Conservation (phyloP, 2,113 vertebrate genomes). For the Eidolon helvum region DNA sequence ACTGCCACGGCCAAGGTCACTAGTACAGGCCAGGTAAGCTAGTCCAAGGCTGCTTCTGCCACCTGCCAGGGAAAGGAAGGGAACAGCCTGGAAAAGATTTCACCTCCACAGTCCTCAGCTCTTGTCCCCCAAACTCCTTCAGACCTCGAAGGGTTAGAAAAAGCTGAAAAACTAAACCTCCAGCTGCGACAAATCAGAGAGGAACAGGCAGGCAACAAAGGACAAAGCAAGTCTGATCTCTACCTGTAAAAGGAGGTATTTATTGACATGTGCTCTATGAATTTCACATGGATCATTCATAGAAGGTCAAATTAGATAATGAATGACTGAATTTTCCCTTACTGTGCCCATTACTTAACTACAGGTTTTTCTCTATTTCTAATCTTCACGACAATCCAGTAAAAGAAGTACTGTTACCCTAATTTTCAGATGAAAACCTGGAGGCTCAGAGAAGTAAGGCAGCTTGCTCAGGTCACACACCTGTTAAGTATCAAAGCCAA, state of each 20-base stretch:
- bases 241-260: neutral
- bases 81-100: neutral
- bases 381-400: neutral
- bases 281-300: neutral
- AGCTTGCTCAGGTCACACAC: accelerated
- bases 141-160: neutral
- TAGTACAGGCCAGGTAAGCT: neutral
- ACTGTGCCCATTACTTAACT: neutral
- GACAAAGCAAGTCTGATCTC: neutral
- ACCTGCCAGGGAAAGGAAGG: no score
- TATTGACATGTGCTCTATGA: neutral
- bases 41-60: neutral
- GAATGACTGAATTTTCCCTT: neutral
- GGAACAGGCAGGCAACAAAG: neutral
- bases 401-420: neutral
- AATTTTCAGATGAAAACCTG: neutral
- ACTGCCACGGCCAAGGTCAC: neutral
- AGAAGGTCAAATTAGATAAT: neutral
- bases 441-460: neutral
- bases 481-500: neutral
- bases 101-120: no score
- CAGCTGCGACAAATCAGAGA: neutral
- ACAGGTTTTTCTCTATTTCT: neutral
- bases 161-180: neutral
- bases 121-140: neutral